Evolutionary conservation across 2,888 invertebrate species (phyloP).

Genomic region (Coremacera marginata): DNA sequence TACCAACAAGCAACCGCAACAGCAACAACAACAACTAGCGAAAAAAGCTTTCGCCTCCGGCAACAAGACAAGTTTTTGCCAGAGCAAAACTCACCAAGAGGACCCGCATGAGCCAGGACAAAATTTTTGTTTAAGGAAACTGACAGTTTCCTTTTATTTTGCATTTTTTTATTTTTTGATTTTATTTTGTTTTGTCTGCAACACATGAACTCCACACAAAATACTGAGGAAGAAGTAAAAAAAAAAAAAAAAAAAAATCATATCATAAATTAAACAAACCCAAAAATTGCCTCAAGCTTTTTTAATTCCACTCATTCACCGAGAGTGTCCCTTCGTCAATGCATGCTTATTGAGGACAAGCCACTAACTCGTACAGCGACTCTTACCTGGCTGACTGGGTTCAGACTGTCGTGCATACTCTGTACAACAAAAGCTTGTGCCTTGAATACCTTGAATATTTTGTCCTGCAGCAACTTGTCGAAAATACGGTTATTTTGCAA

Average conservation of each 20-base stretch:
- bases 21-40: conserved; percentile 6
- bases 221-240: conserved; percentile 30
- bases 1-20: conserved; percentile 17
- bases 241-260: conserved; percentile 25
- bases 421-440: not conserved
- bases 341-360: conserved; percentile 19
- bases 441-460: conserved; percentile 10
- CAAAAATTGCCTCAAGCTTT: conserved; percentile 37
- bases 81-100: conserved; percentile 59
- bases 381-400: not conserved
- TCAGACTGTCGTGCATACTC: not conserved
- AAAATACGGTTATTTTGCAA: conserved; percentile 36
- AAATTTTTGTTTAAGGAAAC: conserved; percentile 52
- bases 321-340: conserved; percentile 28
- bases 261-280: conserved; percentile 48
- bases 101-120: conserved; percentile 45
- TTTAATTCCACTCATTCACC: conserved; percentile 25
- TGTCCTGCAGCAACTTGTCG: conserved; percentile 21
- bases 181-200: not conserved
- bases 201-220: not conserved
- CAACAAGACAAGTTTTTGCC: conserved; percentile 27
- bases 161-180: too few relatives aligned
- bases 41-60: conserved; percentile 15
- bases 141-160: conserved; percentile 62
- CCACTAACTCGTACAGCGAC: not conserved